These are phyloP conservation scores for Microtus pennsylvanicus DNA, from an alignment of 2,113 vertebrate genomes.

Conservation along the genomic window DNA sequence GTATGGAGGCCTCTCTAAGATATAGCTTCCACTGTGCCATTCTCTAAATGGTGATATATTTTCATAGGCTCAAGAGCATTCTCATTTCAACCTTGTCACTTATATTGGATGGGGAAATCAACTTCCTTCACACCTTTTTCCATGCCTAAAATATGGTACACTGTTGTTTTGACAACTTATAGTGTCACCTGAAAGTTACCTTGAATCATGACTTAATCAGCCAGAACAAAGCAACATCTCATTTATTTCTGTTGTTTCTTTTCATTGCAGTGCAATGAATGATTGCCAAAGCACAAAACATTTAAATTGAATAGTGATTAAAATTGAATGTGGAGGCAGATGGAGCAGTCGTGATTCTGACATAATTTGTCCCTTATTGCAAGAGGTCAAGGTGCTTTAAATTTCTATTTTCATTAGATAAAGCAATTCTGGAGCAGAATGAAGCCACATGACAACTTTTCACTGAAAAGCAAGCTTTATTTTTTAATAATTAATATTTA, in stretches of 20 bases:
- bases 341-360: constrained; percentile 66
- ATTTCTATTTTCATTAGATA: constrained; percentile 71
- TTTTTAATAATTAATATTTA: constrained; percentile 20
- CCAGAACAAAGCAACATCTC: constrained; percentile 85
- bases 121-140: constrained; percentile 74
- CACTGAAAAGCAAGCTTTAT: not conserved
- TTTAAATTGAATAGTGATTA: constrained; percentile 86
- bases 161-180: constrained; percentile 80
- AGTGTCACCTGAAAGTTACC: constrained; percentile 85
- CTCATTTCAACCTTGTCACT: constrained; percentile 85
- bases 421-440: not conserved
- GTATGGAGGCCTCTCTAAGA: constrained; percentile 85
- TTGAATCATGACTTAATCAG: constrained; percentile 86
- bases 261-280: constrained; percentile 75
- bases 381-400: constrained; percentile 83
- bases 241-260: constrained; percentile 85
- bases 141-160: constrained; percentile 64
- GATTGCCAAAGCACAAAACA: constrained; percentile 80
- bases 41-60: constrained; percentile 86
- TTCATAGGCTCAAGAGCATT: constrained; percentile 78
- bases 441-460: constrained; percentile 43
- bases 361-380: constrained; percentile 58
- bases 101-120: constrained; percentile 82
- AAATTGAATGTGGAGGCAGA: constrained; percentile 83
- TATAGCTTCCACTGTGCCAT: constrained; percentile 85